Percentiles rank a stretch among this genome's conserved stretches.
phyloP scores from a whole-genome alignment of 2,888 invertebrate genomes.

The Dendrolimus pini region DNA sequence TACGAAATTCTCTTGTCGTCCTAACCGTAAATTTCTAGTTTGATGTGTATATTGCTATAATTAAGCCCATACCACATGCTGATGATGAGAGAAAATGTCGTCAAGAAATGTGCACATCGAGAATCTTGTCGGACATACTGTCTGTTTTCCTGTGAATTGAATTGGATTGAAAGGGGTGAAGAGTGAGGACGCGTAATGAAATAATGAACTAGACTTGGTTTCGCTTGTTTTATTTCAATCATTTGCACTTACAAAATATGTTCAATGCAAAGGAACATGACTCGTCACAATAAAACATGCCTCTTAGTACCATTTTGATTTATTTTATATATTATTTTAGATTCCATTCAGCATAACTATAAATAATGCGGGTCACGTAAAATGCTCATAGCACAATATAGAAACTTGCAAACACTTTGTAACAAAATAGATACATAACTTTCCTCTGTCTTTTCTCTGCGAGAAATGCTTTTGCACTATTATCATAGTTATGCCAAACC shows the following conservation, averaged over 20 bases:
- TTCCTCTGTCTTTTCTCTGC: constrained; percentile 66
- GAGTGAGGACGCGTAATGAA: too few species aligned
- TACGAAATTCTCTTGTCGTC: too few species aligned
- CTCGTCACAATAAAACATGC: constrained; percentile 76
- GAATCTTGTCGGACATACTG: too few species aligned
- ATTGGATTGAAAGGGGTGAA: too few species aligned
- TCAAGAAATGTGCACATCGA: too few species aligned
- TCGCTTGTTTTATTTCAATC: constrained; percentile 77
- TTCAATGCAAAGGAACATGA: constrained; percentile 78
- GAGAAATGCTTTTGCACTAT: constrained; percentile 67
- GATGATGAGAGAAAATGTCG: too few species aligned
- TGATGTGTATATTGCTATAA: too few species aligned
- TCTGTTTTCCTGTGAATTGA: too few species aligned
- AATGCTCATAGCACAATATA: constrained; percentile 77
- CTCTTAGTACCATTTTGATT: constrained; percentile 76
- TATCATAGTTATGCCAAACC: constrained; percentile 76
- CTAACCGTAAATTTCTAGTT: too few species aligned
- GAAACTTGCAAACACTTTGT: constrained; percentile 77
- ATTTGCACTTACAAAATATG: constrained; percentile 77
- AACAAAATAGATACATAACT: constrained; percentile 77
- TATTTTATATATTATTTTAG: constrained; percentile 74
- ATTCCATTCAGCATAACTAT: constrained; percentile 76
- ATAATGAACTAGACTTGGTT: constrained; percentile 45
- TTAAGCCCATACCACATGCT: too few species aligned
- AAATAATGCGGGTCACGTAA: constrained; percentile 75